Conservation (phyloP, 2,113 vertebrate genomes). For the Myocastor coypus region DNA sequence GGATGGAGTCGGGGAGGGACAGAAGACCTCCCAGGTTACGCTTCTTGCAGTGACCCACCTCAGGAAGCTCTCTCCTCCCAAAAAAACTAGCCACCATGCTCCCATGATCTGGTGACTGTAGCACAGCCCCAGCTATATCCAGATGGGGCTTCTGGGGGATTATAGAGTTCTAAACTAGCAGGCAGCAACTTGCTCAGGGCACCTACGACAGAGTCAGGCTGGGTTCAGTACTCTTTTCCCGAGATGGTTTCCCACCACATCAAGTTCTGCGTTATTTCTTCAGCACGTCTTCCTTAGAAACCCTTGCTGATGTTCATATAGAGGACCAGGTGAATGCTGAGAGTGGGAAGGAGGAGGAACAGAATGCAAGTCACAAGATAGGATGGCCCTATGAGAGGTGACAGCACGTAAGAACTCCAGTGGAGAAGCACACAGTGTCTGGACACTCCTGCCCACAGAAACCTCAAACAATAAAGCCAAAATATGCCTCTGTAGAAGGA, state of each 20-base stretch:
- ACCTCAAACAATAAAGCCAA: background rate
- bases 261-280: background rate
- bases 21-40: background rate
- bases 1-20: background rate
- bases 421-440: background rate
- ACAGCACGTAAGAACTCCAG: background rate
- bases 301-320: accelerated
- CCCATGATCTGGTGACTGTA: no score
- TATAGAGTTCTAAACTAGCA: background rate
- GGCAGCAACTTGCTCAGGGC: background rate
- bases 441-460: accelerated
- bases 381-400: background rate
- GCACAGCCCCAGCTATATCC: background rate
- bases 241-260: background rate
- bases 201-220: background rate
- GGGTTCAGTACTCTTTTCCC: background rate
- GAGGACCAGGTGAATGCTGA: background rate
- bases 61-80: background rate
- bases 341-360: background rate
- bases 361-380: background rate
- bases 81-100: background rate
- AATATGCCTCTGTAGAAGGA: no score
- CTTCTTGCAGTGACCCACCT: background rate
- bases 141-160: background rate
- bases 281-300: background rate